Conservation (phyloP, 2,113 vertebrate species). For the Brienomyrus brachyistius region DNA sequence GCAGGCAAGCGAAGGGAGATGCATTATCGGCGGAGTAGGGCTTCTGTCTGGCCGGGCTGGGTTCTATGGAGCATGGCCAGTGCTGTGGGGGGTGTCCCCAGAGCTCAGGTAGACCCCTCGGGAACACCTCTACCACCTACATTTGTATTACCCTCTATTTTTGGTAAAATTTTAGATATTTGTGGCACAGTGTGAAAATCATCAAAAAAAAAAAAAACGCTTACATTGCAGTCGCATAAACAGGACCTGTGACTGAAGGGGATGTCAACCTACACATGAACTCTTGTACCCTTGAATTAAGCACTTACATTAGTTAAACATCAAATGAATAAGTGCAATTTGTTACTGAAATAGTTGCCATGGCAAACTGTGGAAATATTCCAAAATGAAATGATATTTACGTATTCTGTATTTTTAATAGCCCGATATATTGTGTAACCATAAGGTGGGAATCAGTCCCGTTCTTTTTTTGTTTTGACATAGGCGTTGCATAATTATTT, state of each 20-base stretch:
- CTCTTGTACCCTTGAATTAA: neutral
- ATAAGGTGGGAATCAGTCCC: neutral
- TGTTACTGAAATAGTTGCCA: neutral
- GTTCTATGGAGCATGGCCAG: neutral
- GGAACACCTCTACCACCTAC: neutral
- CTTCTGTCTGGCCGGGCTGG: neutral
- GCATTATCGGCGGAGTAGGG: constrained; percentile 67
- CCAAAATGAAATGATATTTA: neutral
- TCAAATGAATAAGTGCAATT: neutral
- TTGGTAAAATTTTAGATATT: neutral
- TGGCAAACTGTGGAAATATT: neutral
- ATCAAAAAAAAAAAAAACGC: neutral
- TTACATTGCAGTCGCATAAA: neutral
- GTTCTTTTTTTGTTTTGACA: neutral
- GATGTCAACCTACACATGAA: neutral
- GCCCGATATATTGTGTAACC: neutral
- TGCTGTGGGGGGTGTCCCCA: neutral
- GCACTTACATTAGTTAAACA: neutral
- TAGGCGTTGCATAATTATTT: neutral
- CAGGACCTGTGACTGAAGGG: neutral
- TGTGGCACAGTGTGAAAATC: neutral
- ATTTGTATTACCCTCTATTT: neutral
- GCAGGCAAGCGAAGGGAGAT: constrained; percentile 76
- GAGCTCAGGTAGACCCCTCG: neutral
- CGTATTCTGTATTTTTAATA: neutral